Conservation (phyloP, 2,888 invertebrate species). For the Oscheius sp. region DNA sequence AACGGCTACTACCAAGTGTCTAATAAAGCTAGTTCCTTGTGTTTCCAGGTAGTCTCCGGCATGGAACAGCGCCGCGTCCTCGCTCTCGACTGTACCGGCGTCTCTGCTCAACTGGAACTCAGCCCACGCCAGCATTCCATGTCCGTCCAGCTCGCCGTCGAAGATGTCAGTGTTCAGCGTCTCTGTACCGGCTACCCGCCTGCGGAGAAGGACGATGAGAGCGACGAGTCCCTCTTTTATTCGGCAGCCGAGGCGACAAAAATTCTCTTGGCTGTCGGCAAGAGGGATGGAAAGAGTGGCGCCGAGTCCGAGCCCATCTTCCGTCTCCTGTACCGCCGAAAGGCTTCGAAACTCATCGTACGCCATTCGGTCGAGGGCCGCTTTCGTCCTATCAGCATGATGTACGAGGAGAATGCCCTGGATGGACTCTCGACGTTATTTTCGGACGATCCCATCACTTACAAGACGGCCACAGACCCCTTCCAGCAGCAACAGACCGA, state of each 20-base stretch:
- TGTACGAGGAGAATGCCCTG: slow-evolving; percentile 67
- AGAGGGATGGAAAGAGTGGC: slow-evolving; percentile 32
- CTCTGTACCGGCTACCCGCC: slow-evolving; percentile 49
- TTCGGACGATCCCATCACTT: slow-evolving; percentile 48
- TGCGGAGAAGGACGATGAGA: not conserved
- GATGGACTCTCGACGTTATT: slow-evolving; percentile 54
- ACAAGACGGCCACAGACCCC: slow-evolving; percentile 34
- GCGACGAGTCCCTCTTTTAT: slow-evolving; percentile 48
- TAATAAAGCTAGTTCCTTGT: too few relatives aligned
- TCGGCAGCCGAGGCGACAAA: slow-evolving; percentile 53
- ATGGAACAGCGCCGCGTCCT: slow-evolving; percentile 60
- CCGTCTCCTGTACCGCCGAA: slow-evolving; percentile 66
- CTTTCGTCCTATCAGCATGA: slow-evolving; percentile 67
- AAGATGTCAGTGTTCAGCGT: slow-evolving; percentile 69
- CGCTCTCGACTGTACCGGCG: slow-evolving; percentile 64
- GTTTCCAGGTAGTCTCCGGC: slow-evolving; percentile 35
- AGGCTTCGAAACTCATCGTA: slow-evolving; percentile 62
- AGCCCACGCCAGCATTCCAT: slow-evolving; percentile 70
- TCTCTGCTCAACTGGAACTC: slow-evolving; percentile 61
- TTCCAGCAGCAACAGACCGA: not conserved
- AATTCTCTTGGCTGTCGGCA: slow-evolving; percentile 56
- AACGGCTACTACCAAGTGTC: too few relatives aligned
- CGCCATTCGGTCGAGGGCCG: slow-evolving; percentile 65
- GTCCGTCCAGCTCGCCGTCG: slow-evolving; percentile 62
- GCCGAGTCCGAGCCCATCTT: slow-evolving; percentile 43